These are phyloP conservation scores for Acanthosepion lycidas DNA, from an alignment of 2,888 invertebrate genomes.

Conservation along the genomic window DNA sequence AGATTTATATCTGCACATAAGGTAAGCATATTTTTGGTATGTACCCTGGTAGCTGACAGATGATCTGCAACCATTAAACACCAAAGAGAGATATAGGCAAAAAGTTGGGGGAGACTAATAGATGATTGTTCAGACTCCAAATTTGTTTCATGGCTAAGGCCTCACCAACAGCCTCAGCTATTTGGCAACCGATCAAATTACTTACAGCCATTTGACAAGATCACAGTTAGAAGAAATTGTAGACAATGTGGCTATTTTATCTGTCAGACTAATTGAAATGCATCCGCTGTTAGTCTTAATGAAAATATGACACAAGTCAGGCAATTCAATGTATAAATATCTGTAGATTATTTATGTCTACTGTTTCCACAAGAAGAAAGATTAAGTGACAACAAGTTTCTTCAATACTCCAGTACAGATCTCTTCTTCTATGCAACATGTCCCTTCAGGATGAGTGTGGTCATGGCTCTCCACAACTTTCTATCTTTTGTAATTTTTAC, in stretches of 20 bases:
- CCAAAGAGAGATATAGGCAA: neutral
- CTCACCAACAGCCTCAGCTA: neutral
- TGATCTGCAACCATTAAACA: neutral
- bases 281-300: neutral
- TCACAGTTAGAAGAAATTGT: neutral
- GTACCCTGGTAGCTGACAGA: neutral
- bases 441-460: no score
- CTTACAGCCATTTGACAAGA: neutral
- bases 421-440: no score
- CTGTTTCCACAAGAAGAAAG: neutral
- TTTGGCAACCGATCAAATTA: neutral
- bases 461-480: no score
- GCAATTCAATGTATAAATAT: neutral
- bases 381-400: neutral
- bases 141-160: neutral
- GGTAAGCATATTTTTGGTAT: neutral
- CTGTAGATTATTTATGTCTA: neutral
- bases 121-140: neutral
- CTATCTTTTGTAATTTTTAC: no score
- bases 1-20: neutral
- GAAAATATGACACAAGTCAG: neutral
- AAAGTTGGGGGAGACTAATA: neutral
- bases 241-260: neutral
- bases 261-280: neutral
- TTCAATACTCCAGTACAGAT: no score